Conservation (phyloP, 92 coral and sea anemone genomes). For the Phenganax marumi region DNA sequence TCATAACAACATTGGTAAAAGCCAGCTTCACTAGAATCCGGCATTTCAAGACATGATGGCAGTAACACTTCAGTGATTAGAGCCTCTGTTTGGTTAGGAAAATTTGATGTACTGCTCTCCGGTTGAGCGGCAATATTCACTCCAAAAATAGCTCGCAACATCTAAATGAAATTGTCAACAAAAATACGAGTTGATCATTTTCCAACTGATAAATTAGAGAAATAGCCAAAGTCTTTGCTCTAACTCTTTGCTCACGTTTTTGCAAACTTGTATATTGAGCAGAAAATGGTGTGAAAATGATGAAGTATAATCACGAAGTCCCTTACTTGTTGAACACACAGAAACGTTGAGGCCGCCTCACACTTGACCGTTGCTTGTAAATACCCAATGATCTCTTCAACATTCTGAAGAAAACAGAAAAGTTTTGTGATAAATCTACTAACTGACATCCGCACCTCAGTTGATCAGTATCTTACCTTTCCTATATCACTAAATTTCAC, state of each 20-base stretch:
- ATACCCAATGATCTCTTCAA: conserved; percentile 97
- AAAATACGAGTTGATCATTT: neutral
- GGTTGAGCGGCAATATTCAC: conserved; percentile 85
- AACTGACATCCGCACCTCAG: neutral
- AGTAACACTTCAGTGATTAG: conserved; percentile 53
- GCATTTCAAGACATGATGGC: conserved; percentile 52
- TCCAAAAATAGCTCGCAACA: conserved; percentile 95
- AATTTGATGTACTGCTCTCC: conserved; percentile 45
- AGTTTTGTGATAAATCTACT: neutral
- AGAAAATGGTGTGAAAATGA: no score
- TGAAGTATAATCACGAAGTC: neutral
- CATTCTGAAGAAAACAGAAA: conserved; percentile 63
- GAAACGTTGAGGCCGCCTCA: conserved; percentile 74
- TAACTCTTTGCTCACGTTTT: neutral
- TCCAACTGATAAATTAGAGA: no score
- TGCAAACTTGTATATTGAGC: neutral
- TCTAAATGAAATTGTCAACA: conserved; percentile 49
- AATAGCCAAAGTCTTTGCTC: neutral
- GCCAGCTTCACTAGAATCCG: conserved; percentile 52
- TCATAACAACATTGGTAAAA: conserved; percentile 72
- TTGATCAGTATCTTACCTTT: conserved; percentile 59
- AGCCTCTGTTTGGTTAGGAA: conserved; percentile 63
- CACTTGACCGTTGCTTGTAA: conserved; percentile 77
- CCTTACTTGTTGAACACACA: conserved; percentile 92
- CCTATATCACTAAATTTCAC: conserved; percentile 83